These are phyloP conservation scores for Acleris sparsana DNA, from an alignment of 2,888 invertebrate genomes.

Conservation along the genomic window DNA sequence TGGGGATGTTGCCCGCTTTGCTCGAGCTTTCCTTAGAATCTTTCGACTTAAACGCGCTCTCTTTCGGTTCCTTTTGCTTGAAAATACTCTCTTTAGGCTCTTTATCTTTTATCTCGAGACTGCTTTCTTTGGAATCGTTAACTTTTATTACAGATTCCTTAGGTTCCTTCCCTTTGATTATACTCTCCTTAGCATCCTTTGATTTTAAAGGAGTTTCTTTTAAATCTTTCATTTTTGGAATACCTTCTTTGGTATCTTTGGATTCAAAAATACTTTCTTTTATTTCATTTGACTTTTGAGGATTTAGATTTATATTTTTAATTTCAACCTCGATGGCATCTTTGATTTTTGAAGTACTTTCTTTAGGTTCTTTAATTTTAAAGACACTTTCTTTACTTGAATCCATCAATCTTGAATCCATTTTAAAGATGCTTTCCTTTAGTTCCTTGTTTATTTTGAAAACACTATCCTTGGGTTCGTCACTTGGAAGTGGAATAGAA, in stretches of 20 bases:
- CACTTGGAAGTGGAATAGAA: conserved; percentile 29
- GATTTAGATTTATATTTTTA: conserved; percentile 15
- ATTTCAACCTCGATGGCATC: conserved; percentile 18
- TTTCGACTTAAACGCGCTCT: conserved; percentile 16
- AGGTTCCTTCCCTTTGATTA: conserved; percentile 13
- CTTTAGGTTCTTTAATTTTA: conserved; percentile 28
- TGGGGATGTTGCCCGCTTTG: conserved; percentile 22
- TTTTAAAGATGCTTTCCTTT: conserved; percentile 21
- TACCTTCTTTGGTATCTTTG: conserved; percentile 20
- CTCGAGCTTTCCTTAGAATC: conserved; percentile 21
- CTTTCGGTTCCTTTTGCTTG: conserved; percentile 19
- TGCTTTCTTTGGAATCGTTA: conserved; percentile 19
- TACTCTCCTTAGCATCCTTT: conserved; percentile 18
- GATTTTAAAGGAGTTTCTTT: conserved; percentile 19
- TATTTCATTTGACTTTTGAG: conserved; percentile 23
- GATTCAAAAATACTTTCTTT: conserved; percentile 20
- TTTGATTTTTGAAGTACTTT: conserved; percentile 24
- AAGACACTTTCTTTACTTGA: conserved; percentile 17
- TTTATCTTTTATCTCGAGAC: conserved; percentile 21
- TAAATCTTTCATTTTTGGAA: conserved; percentile 11
- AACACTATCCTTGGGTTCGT: conserved; percentile 29
- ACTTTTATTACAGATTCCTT: conserved; percentile 16
- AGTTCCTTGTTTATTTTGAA: conserved; percentile 28
- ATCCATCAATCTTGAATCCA: background rate
- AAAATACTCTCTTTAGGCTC: conserved; percentile 30